Evolutionary conservation across 1,140 invertebrate species (phyloP).

Genomic region (Latrodectus geometricus): DNA sequence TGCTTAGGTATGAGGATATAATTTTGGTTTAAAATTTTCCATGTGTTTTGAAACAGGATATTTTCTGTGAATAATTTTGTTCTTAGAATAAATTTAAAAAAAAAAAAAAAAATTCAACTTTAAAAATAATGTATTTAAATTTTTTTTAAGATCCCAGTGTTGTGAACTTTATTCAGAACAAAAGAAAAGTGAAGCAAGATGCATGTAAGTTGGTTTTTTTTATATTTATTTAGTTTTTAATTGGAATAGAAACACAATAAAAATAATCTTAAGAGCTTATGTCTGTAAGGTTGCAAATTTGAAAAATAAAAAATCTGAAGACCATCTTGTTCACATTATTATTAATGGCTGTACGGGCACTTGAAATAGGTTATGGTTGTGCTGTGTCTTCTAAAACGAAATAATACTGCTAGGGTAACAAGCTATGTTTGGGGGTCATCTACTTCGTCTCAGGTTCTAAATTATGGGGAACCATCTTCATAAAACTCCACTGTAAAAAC

Average conservation of each 20-base stretch:
- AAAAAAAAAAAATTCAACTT: background rate
- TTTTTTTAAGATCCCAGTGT: conserved; percentile 9
- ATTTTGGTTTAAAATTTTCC: background rate
- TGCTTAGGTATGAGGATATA: conserved; percentile 70
- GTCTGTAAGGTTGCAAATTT: background rate
- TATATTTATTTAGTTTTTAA: background rate
- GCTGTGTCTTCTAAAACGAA: no score
- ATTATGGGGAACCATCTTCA: no score
- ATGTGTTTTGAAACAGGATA: background rate
- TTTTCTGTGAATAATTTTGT: background rate
- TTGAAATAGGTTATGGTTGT: no score
- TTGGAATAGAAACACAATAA: no score
- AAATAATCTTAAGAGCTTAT: background rate
- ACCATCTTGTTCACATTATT: background rate
- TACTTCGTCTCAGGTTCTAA: no score
- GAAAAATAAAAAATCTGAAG: background rate
- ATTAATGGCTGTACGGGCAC: background rate
- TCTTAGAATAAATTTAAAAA: no score
- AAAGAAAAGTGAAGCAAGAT: background rate
- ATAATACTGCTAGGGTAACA: no score
- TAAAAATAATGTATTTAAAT: background rate
- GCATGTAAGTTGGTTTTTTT: background rate
- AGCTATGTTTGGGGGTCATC: no score
- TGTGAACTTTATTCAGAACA: conserved; percentile 9
- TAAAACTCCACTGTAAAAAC: no score